Base-by-base conservation (phyloP, 2,797 vertebrate genomes). In the Hipposideros larvatus region DNA sequence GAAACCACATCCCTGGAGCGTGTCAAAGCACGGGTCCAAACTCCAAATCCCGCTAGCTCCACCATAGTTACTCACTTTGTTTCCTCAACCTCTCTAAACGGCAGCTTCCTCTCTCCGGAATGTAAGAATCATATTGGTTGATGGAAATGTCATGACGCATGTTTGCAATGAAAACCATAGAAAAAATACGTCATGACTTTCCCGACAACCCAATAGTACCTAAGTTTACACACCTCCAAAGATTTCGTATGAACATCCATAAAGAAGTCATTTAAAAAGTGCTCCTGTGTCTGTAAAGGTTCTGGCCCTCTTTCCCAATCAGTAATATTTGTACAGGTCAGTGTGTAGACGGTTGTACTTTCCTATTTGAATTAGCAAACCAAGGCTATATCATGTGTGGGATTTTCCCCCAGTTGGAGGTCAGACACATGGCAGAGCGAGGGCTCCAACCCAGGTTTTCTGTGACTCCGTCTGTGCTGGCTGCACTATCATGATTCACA, bases 261-360 rank as follows among this genome's bases (percentile, higher is more conserved):
- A 26, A 43, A 7, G 24, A 7, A 0, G 46, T 22, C 7, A 31
- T 41, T n/a, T 7, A 22, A 18, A 28, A 48, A 31, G 19, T 11
- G 21, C 31, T 63, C 21, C 0, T 5, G 1, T 6, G 19, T 37
- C 34, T 24, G 14, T 74, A 26, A 34, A 68, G 11, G 1, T 37
- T 15, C 66, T 6, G 8, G 8, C 19, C 6, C 5, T 22, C 13
- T 41, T 41, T 22, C 26, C 11, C 1, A 2, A 19, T 21, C 21
- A 1, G 19, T 7, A 3, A 5, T 10, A 24, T 2, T 15, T n/a
- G 11, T 7, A 6, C 19, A 21, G 15, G 61, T 46, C 14, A 53
- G 1, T 2, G 0, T 2, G 0, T 0, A 11, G 31, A 28, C 1
- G 15, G 11, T 0, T 28, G 55, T 18, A 0, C 51, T n/a, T 53